Evolutionary conservation across 2,797 vertebrate species (phyloP), one percentile per base, ranked within the genome.

Genomic region (Heliangelus exortis): DNA sequence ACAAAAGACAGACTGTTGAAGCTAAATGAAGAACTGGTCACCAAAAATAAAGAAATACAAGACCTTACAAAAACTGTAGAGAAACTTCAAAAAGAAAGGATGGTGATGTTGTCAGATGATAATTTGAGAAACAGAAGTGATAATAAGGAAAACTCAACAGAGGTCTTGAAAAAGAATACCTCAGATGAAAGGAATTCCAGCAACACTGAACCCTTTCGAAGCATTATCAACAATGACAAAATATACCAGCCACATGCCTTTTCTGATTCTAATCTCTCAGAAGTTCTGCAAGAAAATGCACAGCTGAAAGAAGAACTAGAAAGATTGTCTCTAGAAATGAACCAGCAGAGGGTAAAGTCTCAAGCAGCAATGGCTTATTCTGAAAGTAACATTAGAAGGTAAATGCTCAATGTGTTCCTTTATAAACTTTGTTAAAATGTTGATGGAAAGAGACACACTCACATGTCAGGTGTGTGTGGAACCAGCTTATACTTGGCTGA

Each of bases 1-100:
- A 39, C 96, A 5, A 97, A 98, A 31, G 91, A 97, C 41, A 98
- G 96, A 50, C 88, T 99, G 25, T 97, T 98, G 41, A 98, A 98
- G 61, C 97, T 99, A 47, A 99, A 98, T 72, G 98, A 98, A 78
- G 99, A 99, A 72, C 97, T 99, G 28, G 81, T 97, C 12, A 80
- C 97, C 22, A 99, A 99, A 96, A 98, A 96, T 3, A 98, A 95
- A 90, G 98, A 98, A 88, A 97, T 99, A 86, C 98, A 99, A 93
- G 98, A 99, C 74, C 98, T 99, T 91, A 98, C 96, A 22, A 98
- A 98, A 96, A 99, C 98, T 0, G 98, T 99, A 59, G 98, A 99
- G 73, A 98, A 98, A 13, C 98, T 99, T 94, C 98, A 99, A 89
- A 98, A 96, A 94, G 99, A 99, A 93, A 98, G 98, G 65, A 98